These are phyloP conservation scores for Clarias pachynema DNA, from an alignment of 2,797 vertebrate genomes.

Conservation along the genomic window DNA sequence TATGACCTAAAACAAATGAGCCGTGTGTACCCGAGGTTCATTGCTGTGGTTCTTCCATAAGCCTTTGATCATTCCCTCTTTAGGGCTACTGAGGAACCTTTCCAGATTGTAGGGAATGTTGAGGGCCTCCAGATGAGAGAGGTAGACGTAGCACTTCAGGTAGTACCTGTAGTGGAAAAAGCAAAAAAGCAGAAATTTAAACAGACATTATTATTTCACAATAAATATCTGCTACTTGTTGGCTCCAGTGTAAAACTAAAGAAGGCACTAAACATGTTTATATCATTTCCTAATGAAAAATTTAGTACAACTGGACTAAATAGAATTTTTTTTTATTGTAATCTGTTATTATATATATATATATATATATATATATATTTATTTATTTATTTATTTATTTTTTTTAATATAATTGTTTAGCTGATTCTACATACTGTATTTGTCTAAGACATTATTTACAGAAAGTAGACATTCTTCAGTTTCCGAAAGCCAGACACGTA, in stretches of 20 bases:
- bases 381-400: no score
- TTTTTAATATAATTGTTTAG: background rate
- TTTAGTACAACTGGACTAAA: background rate
- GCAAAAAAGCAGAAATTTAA: background rate
- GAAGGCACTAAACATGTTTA: background rate
- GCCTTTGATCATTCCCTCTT: conserved; percentile 95
- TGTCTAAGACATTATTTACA: background rate
- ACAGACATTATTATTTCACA: background rate
- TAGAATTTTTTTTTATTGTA: no score
- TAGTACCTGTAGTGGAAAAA: conserved; percentile 62
- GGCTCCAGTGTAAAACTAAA: background rate
- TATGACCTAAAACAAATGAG: background rate
- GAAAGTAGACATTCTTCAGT: background rate
- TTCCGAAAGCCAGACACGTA: conserved; percentile 62
- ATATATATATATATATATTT: no score
- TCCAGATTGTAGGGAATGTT: conserved; percentile 93
- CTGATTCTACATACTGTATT: background rate
- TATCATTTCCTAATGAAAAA: background rate
- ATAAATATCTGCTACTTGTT: background rate
- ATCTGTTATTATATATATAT: no score
- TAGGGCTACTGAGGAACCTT: conserved; percentile 88
- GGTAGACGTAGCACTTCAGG: conserved; percentile 87
- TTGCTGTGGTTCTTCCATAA: conserved; percentile 97
- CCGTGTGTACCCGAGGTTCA: conserved; percentile 80
- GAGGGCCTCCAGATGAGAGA: conserved; percentile 88